Base-by-base conservation (phyloP, 2,888 invertebrate species). In the Operophtera brumata region DNA sequence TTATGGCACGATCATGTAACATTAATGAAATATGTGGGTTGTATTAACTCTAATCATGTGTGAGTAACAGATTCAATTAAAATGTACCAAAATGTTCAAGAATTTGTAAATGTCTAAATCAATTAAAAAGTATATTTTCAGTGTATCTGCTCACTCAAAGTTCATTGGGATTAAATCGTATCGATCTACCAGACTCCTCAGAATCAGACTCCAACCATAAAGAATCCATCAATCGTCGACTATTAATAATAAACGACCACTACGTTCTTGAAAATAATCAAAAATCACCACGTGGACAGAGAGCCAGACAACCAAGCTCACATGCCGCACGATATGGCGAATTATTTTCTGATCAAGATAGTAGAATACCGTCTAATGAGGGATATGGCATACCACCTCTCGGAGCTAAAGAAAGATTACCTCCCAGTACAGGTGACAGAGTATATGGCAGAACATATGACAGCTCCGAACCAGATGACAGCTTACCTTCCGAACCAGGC, bases 1-100 rank as follows among this genome's bases (percentile, higher is more conserved):
- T n/a, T n/a, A n/a, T 37, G 10, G 9, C n/a, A 34, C n/a, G 47
- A 39, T 13, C 41, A 51, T 47, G 47, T 35, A 41, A 43, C 35
- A 39, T 58, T 35, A 42, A 71, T 70, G 67, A 60, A 56, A 73
- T 71, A 77, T 71, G 75, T 68, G 61, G 65, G 60, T n/a, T n/a
- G n/a, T 65, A 63, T 30, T 69, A 47, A 49, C 58, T 43, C 11
- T 57, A 50, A 49, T 66, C 12, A 30, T 73, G 46, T 69, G 80
- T 80, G 59, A 78, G 79, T 80, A 28, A 28, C 2, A 12, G 34
- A 6, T 8, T 20, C 2, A 20, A 20, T 20, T 4, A 20, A 20
- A 20, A 20, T 20, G 2, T 20, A 20, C 20, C 20, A 20, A n/a
- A 32, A 26, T 11, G 11, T 10, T 40, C 2, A 25, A 1, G 6